Evolutionary conservation across 1,140 invertebrate species (phyloP).

Genomic region (Thalassaphorura encarpata): DNA sequence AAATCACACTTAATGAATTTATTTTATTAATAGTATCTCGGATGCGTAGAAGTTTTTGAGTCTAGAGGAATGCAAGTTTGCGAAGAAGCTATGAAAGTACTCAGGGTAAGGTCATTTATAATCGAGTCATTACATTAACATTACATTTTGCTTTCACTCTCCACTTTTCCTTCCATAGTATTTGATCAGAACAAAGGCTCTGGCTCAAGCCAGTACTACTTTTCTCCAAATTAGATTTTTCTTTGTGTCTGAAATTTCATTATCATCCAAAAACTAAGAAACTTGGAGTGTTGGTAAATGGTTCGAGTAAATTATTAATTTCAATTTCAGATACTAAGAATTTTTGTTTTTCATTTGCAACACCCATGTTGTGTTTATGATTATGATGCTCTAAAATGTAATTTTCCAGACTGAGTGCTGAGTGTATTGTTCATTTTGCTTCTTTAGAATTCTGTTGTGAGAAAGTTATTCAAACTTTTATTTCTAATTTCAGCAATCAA

Average conservation of each 20-base stretch:
- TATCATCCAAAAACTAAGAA: no score
- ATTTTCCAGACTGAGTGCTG: no score
- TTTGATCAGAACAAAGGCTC: no score
- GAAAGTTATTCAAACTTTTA: slow-evolving; percentile 14
- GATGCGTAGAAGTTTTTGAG: slow-evolving; percentile 98
- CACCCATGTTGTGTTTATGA: no score
- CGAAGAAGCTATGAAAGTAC: slow-evolving; percentile 93
- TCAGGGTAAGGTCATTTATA: slow-evolving; percentile 60
- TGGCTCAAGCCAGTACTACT: background rate
- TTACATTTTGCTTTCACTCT: background rate
- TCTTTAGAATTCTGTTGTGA: no score
- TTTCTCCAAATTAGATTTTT: background rate
- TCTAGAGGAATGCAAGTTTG: slow-evolving; percentile 99
- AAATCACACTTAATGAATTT: no score
- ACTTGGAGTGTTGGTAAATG: background rate
- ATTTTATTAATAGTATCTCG: slow-evolving; percentile 70
- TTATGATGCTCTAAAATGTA: no score
- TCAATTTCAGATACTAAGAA: no score
- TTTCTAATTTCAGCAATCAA: slow-evolving; percentile 64
- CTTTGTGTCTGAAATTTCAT: no score
- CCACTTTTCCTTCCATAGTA: background rate
- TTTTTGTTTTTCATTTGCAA: no score
- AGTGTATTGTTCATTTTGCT: no score
- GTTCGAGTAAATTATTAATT: background rate
- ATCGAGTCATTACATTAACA: background rate